phyloP scores from a whole-genome alignment of 2,113 vertebrate species.

The Galemys pyrenaicus region DNA sequence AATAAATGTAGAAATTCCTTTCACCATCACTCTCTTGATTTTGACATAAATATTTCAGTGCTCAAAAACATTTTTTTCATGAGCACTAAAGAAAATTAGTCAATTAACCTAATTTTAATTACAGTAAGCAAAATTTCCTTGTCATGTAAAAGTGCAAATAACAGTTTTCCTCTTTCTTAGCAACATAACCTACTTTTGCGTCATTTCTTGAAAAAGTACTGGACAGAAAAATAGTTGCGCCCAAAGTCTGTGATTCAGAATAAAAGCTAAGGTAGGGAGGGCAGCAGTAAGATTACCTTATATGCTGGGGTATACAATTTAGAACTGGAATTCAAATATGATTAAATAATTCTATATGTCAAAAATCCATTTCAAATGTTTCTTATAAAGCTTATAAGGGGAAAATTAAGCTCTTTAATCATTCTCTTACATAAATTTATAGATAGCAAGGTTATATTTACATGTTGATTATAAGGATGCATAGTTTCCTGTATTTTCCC shows the following conservation, averaged over 20 bases:
- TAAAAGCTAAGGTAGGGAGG: neutral
- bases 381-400: neutral
- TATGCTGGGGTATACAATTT: neutral
- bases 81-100: neutral
- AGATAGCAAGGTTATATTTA: neutral
- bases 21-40: neutral
- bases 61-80: conserved; percentile 1
- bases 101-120: neutral
- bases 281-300: neutral
- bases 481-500: neutral
- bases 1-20: neutral
- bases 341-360: conserved; percentile 2
- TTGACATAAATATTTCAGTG: neutral
- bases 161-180: neutral
- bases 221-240: neutral
- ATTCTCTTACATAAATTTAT: neutral
- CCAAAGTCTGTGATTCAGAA: conserved; percentile 3
- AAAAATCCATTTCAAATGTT: neutral
- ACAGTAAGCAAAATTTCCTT: neutral
- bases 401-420: neutral
- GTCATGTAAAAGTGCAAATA: neutral
- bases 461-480: neutral
- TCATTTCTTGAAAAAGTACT: conserved; percentile 2
- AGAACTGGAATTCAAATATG: conserved; percentile 41
- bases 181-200: neutral